Evolutionary conservation across 2,113 vertebrate species (phyloP).

Genomic region (Empidonax alnorum): DNA sequence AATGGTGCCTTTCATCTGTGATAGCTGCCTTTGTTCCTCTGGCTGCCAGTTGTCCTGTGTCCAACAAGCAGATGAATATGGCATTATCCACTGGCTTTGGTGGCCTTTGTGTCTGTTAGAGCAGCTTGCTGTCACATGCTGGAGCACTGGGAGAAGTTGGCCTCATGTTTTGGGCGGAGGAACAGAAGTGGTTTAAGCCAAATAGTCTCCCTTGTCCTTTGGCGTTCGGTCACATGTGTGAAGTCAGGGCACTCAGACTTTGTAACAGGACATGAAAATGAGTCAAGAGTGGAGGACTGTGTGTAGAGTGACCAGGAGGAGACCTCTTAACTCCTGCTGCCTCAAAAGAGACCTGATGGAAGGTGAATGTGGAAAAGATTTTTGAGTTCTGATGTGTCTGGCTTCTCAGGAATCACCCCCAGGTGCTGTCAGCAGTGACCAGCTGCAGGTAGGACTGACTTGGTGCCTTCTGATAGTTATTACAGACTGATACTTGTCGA

Average conservation of each 20-base stretch:
- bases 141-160: slow-evolving; percentile 29
- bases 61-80: slow-evolving; percentile 37
- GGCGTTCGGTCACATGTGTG: not conserved
- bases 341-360: not conserved
- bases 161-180: slow-evolving; percentile 5
- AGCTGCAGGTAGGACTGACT: slow-evolving; percentile 55
- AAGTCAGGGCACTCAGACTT: not conserved
- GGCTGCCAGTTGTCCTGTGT: slow-evolving; percentile 9
- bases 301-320: not conserved
- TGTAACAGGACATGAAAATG: not conserved
- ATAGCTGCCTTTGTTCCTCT: slow-evolving; percentile 44
- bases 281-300: not conserved
- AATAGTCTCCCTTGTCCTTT: not conserved
- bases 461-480: not conserved
- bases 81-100: slow-evolving; percentile 19
- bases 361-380: not conserved
- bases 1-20: slow-evolving; percentile 27
- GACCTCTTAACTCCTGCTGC: not conserved
- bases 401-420: not conserved
- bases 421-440: slow-evolving; percentile 16
- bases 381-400: not conserved
- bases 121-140: slow-evolving; percentile 51
- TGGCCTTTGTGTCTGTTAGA: slow-evolving; percentile 20
- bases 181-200: slow-evolving; percentile 9
- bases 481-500: not conserved